These are phyloP conservation scores for Microvelia longipes DNA, from an alignment of 1,140 invertebrate species.

Conservation along the genomic window DNA sequence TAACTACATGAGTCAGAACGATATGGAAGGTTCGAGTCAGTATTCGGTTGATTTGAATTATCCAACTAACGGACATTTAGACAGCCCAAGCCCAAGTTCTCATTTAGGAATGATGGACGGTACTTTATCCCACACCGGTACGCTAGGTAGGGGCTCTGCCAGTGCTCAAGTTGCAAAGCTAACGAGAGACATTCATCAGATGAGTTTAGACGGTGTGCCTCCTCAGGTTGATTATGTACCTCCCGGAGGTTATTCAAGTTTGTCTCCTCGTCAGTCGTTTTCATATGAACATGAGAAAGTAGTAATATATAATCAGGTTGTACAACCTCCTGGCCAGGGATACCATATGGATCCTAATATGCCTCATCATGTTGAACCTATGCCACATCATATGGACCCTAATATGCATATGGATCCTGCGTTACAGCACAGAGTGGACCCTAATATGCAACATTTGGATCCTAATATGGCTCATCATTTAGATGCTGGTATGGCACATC, in stretches of 20 bases:
- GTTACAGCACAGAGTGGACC: slow-evolving; percentile 8
- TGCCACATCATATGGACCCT: slow-evolving; percentile 11
- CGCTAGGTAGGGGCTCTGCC: slow-evolving; percentile 29
- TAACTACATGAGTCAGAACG: slow-evolving; percentile 38
- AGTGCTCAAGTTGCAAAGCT: slow-evolving; percentile 43
- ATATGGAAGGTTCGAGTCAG: slow-evolving; percentile 24
- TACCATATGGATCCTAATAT: slow-evolving; percentile 14
- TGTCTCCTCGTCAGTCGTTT: slow-evolving; percentile 26
- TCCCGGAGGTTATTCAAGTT: slow-evolving; percentile 16
- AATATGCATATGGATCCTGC: slow-evolving; percentile 11
- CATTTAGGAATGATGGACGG: not conserved
- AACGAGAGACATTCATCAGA: slow-evolving; percentile 46
- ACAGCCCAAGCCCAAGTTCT: slow-evolving; percentile 39
- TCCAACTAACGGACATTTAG: slow-evolving; percentile 39
- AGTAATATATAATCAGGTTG: no score
- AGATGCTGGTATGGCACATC: not conserved
- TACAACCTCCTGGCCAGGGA: slow-evolving; percentile 12
- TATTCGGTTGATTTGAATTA: slow-evolving; percentile 25
- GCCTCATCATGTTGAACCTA: not conserved
- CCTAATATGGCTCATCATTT: not conserved
- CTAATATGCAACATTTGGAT: slow-evolving; percentile 4
- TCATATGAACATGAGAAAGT: slow-evolving; percentile 19
- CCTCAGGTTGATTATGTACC: slow-evolving; percentile 22
- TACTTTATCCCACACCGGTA: not conserved
- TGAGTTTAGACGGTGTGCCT: slow-evolving; percentile 39